These are phyloP conservation scores for Anadara kagoshimensis DNA, from an alignment of 1,140 invertebrate genomes.

Conservation along the genomic window DNA sequence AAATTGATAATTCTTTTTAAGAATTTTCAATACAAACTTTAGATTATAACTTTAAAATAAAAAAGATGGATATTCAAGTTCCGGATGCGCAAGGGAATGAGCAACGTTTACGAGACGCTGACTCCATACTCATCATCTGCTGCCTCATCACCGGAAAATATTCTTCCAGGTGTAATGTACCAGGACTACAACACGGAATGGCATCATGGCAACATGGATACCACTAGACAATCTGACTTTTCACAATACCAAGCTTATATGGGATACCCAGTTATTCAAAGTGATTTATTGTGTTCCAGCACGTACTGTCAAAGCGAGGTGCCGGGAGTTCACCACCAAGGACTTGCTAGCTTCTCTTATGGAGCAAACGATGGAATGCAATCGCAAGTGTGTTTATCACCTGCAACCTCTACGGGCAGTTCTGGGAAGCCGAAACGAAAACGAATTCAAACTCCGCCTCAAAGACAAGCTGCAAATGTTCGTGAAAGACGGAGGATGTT, in stretches of 20 bases:
- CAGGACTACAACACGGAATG: conserved; percentile 1
- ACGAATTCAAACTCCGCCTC: conserved; percentile 57
- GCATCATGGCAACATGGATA: not conserved
- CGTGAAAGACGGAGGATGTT: conserved; percentile 70
- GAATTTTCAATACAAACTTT: too few relatives aligned
- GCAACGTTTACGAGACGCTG: not conserved
- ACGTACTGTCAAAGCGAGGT: not conserved
- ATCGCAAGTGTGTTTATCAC: not conserved
- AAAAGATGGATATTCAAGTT: too few relatives aligned
- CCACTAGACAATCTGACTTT: not conserved
- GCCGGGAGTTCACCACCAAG: not conserved
- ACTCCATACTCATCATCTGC: not conserved
- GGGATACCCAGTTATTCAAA: not conserved
- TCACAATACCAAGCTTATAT: not conserved
- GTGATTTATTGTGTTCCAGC: not conserved
- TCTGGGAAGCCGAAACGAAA: conserved; percentile 58
- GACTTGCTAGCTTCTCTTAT: not conserved
- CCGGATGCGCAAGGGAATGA: too few relatives aligned
- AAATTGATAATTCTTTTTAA: too few relatives aligned
- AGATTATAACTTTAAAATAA: too few relatives aligned
- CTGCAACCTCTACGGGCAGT: not conserved
- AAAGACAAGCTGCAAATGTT: conserved; percentile 72
- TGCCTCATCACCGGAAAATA: not conserved
- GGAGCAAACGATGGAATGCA: not conserved
- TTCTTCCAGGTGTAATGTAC: not conserved